Conservation (phyloP, 1,140 invertebrate genomes). For the Saxidomus purpurata region DNA sequence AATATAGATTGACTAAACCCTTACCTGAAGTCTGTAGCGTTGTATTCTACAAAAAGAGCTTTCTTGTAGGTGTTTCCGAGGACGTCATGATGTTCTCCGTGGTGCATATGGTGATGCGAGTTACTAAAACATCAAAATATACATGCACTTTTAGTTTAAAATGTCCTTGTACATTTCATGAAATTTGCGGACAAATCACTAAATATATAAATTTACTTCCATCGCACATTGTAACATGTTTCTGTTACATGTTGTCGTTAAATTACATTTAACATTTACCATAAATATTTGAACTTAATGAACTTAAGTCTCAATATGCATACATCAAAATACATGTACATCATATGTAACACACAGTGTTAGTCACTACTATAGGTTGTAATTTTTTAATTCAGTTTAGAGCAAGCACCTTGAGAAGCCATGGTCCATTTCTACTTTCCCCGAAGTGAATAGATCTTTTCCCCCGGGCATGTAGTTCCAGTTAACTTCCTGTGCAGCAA, state of each 20-base stretch:
- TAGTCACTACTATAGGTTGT: too few species aligned
- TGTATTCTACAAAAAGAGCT: slow-evolving; percentile 77
- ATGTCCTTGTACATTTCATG: background rate
- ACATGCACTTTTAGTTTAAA: too few species aligned
- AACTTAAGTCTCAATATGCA: too few species aligned
- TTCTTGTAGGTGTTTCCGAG: slow-evolving; percentile 77
- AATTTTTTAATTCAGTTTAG: too few species aligned
- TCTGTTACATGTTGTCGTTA: too few species aligned
- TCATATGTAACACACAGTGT: too few species aligned
- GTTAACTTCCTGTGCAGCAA: slow-evolving; percentile 79
- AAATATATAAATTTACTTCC: too few species aligned
- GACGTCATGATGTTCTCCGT: slow-evolving; percentile 45
- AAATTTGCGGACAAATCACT: background rate
- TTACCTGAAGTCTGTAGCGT: slow-evolving; percentile 71
- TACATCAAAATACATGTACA: too few species aligned
- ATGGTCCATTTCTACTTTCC: slow-evolving; percentile 59
- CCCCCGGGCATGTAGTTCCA: slow-evolving; percentile 83
- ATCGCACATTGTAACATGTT: too few species aligned
- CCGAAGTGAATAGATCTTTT: slow-evolving; percentile 63
- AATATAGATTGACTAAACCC: too few species aligned
- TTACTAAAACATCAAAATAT: slow-evolving; percentile 53
- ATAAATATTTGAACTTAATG: too few species aligned
- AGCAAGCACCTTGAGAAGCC: slow-evolving; percentile 66
- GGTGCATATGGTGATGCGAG: slow-evolving; percentile 50
- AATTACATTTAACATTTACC: too few species aligned